These are phyloP conservation scores for Teleogryllus occipitalis DNA, from an alignment of 1,140 invertebrate genomes.

Conservation along the genomic window DNA sequence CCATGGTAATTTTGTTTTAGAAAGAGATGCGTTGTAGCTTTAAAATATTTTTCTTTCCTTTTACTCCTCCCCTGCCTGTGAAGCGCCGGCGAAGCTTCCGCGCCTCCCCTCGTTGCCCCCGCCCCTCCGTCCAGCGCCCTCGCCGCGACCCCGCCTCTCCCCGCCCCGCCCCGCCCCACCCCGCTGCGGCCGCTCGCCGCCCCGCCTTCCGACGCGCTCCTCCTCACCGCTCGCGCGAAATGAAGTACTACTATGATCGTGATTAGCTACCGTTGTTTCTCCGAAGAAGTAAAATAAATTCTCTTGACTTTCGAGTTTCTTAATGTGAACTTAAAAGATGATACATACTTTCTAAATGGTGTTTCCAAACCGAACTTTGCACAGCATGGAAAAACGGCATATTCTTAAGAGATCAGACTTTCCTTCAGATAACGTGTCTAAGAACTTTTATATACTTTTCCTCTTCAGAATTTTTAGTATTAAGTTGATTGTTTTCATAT, in stretches of 20 bases:
- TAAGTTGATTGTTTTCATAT: not conserved
- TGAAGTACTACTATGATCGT: slow-evolving; percentile 4
- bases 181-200: too few relatives aligned
- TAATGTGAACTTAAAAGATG: slow-evolving; percentile 1
- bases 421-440: not conserved
- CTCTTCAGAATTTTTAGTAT: not conserved
- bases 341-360: slow-evolving; percentile 3
- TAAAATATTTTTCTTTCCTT: not conserved
- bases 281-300: slow-evolving; percentile 2
- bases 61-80: not conserved
- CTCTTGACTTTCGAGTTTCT: not conserved
- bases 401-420: not conserved
- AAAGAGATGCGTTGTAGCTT: not conserved
- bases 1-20: not conserved
- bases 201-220: not conserved
- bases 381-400: not conserved
- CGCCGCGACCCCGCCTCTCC: too few relatives aligned
- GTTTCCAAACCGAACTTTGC: not conserved
- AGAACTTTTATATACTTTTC: slow-evolving; percentile 6
- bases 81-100: not conserved
- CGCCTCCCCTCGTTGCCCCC: too few relatives aligned
- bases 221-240: not conserved
- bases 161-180: too few relatives aligned
- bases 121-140: too few relatives aligned
- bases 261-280: slow-evolving; percentile 4